Evolutionary conservation across 1,140 invertebrate genomes (phyloP).

Genomic region (Cyphomyrmex costatus): DNA sequence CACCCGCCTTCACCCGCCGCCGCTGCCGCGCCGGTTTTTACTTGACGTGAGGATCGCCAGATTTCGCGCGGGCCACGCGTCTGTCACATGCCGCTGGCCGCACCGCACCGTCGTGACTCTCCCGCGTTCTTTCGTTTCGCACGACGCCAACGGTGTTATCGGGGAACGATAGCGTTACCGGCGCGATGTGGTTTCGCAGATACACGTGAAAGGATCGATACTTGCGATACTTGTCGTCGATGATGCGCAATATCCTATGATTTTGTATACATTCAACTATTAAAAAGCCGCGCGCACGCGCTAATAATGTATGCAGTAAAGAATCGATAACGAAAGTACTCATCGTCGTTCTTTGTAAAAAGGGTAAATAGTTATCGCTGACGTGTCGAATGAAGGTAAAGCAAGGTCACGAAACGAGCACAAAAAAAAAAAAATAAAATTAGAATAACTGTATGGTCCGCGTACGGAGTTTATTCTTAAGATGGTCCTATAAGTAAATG

Average conservation of each 20-base stretch:
- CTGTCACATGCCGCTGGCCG: constrained; percentile 60
- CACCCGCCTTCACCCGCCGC: neutral
- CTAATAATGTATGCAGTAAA: neutral
- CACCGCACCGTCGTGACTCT: neutral
- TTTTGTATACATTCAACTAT: neutral
- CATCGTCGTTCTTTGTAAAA: neutral
- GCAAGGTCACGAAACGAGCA: no score
- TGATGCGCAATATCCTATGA: neutral
- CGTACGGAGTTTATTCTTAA: no score
- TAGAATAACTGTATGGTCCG: no score
- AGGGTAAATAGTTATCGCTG: neutral
- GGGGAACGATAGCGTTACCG: constrained; percentile 3
- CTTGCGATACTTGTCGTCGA: neutral
- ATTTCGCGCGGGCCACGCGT: constrained; percentile 51
- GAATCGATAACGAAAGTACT: neutral
- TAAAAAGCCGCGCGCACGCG: neutral
- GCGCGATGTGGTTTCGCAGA: neutral
- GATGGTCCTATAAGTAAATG: no score
- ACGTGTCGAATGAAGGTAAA: no score
- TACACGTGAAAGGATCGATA: constrained; percentile 16
- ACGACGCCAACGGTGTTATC: constrained; percentile 41
- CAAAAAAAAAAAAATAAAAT: no score
- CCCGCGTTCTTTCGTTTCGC: neutral
- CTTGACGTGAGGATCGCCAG: neutral
- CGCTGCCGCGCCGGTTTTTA: no score